phyloP scores from a whole-genome alignment of 2,113 vertebrate genomes.

The Recurvirostra avosetta region DNA sequence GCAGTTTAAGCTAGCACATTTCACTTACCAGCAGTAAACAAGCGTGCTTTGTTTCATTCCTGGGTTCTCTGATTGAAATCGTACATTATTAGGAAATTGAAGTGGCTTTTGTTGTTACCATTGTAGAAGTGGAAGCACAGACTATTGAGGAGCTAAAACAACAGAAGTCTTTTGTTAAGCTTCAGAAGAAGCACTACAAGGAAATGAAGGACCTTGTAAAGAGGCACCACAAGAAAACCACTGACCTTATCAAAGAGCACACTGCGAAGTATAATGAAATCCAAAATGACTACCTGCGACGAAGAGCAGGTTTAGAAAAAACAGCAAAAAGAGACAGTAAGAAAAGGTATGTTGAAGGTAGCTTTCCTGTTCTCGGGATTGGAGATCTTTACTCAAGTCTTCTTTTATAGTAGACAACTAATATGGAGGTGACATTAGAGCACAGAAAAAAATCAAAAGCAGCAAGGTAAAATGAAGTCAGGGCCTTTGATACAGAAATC shows the following conservation, averaged over 20 bases:
- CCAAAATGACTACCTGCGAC: slow-evolving; percentile 85
- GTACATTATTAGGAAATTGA: not conserved
- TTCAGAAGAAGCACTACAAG: slow-evolving; percentile 97
- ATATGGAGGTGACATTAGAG: not conserved
- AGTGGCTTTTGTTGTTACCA: not conserved
- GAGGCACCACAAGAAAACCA: slow-evolving; percentile 94
- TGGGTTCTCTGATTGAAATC: not conserved
- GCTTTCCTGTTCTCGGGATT: not conserved
- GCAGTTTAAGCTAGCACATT: not conserved
- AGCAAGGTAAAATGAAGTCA: not conserved
- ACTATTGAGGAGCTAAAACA: slow-evolving; percentile 93
- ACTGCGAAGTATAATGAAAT: slow-evolving; percentile 87
- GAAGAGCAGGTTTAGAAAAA: slow-evolving; percentile 85
- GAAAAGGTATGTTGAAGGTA: slow-evolving; percentile 84
- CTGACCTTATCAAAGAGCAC: slow-evolving; percentile 94
- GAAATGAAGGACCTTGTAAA: slow-evolving; percentile 97
- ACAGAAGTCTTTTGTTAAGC: slow-evolving; percentile 90
- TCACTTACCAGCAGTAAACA: not conserved
- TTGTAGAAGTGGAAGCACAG: slow-evolving; percentile 90
- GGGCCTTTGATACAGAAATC: not conserved
- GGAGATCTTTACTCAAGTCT: not conserved
- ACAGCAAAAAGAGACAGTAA: slow-evolving; percentile 90
- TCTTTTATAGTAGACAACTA: not conserved
- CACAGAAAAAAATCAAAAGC: not conserved
- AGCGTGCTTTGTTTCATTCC: not conserved